Conservation (phyloP, 2,888 invertebrate species). For the Acrocyrtus sp. region DNA sequence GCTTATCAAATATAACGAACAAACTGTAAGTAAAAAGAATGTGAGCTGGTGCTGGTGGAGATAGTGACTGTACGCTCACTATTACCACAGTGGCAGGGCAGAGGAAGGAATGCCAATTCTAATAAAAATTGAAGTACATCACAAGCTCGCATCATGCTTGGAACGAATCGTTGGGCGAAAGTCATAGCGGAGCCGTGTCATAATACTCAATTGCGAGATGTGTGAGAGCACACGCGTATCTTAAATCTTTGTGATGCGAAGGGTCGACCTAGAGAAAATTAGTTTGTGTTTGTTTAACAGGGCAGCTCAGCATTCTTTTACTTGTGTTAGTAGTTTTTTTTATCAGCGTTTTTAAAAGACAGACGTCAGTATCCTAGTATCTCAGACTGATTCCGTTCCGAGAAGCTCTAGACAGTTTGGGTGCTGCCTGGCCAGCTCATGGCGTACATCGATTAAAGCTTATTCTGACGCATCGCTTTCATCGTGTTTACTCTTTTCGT, state of each 20-base stretch:
- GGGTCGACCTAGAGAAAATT: background rate
- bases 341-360: too few relatives aligned
- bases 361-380: too few relatives aligned
- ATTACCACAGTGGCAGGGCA: too few relatives aligned
- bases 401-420: too few relatives aligned
- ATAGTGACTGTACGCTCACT: too few relatives aligned
- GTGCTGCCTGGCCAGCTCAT: too few relatives aligned
- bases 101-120: background rate
- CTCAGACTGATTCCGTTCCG: too few relatives aligned
- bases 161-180: background rate
- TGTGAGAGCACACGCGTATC: background rate
- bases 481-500: slow-evolving; percentile 22
- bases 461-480: slow-evolving; percentile 13
- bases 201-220: background rate
- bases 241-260: background rate
- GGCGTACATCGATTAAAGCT: slow-evolving; percentile 17
- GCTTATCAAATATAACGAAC: too few relatives aligned
- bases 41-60: too few relatives aligned
- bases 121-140: background rate
- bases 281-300: background rate
- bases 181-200: background rate
- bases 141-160: background rate
- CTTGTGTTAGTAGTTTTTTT: too few relatives aligned
- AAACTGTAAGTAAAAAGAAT: too few relatives aligned
- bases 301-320: background rate